Base-by-base conservation (phyloP, 1,140 invertebrate species). In the Eriosoma lanigerum region DNA sequence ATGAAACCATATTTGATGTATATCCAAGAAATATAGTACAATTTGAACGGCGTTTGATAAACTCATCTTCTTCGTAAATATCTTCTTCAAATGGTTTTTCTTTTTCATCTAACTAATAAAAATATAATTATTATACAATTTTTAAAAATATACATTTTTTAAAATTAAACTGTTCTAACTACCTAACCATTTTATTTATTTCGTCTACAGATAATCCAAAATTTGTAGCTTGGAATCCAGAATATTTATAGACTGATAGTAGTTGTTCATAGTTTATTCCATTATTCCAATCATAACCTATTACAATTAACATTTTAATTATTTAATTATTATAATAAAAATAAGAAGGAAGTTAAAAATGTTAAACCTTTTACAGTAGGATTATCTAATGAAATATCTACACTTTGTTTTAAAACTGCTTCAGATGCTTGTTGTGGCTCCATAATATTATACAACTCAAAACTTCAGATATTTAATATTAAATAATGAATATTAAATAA, bases 21-120 rank as follows among this genome's bases (percentile, higher is more conserved):
- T 94, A 99, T 0, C 97, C 97, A 78, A 99, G 87, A 86, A 99
- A 99, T 85, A 99, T 96, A 9, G 97, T 98, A 86, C 97, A 99
- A 81, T 92, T 93, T 66, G 86, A 90, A 84, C 90, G 91, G 68
- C 93, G 89, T 84, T 88, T 89, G 52, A 94, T 94, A 86, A 93
- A 95, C 62, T 90, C 88, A 85, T 96, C 94, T 29, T 92, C 90
- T 86, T 93, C 91, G 82, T 91, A 89, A 0, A 93, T 93, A 70
- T 88, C 84, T 82, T 89, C 88, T 83, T 94, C 92, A 87, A 9
- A 95, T 85, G 5, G 90, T 89, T 82, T 90, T 85, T 26, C 89
- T 88, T 82, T 92, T 88, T 84, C 89, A 89, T 84, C 90, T 87
- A 60, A 87, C 82, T 86, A 87, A 81, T 68, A 84, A 82, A 64